These are phyloP conservation scores for Erebia palarica DNA, from an alignment of 2,888 invertebrate genomes.

Conservation along the genomic window DNA sequence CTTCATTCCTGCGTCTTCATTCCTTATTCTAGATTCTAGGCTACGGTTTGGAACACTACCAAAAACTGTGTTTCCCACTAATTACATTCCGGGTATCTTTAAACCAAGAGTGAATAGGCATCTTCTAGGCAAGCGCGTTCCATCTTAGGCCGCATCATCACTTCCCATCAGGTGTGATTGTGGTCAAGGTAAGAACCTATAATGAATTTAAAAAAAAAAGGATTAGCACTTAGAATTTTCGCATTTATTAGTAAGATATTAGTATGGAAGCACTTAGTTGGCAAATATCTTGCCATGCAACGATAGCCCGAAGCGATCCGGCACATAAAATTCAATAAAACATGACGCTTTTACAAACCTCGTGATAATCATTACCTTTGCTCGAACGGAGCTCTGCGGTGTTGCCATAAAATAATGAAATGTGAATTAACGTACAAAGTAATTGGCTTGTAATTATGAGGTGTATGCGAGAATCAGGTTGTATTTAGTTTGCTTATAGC, in stretches of 20 bases:
- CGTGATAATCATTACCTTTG: background rate
- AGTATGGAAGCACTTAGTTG: background rate
- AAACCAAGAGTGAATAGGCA: no score
- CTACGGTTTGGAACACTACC: no score
- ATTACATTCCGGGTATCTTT: no score
- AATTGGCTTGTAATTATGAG: constrained; percentile 6
- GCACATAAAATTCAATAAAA: constrained; percentile 45
- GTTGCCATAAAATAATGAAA: background rate
- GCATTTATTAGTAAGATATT: background rate
- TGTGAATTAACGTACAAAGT: background rate
- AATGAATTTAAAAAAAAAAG: no score
- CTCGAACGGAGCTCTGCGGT: background rate
- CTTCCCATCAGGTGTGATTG: no score
- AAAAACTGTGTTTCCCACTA: no score
- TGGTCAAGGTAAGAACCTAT: no score
- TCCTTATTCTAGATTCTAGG: no score
- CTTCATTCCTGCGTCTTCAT: no score
- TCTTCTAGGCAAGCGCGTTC: no score
- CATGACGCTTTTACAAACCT: constrained; percentile 23
- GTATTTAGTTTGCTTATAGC: background rate
- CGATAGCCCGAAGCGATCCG: background rate
- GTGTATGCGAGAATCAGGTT: background rate
- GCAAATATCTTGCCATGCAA: constrained; percentile 7
- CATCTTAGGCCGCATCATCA: no score
- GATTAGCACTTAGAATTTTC: no score